Percentiles rank a stretch among this genome's conserved stretches.
These are phyloP conservation scores for Leptura quadrifasciata DNA, from an alignment of 2,888 invertebrate genomes.

Conservation along the genomic window DNA sequence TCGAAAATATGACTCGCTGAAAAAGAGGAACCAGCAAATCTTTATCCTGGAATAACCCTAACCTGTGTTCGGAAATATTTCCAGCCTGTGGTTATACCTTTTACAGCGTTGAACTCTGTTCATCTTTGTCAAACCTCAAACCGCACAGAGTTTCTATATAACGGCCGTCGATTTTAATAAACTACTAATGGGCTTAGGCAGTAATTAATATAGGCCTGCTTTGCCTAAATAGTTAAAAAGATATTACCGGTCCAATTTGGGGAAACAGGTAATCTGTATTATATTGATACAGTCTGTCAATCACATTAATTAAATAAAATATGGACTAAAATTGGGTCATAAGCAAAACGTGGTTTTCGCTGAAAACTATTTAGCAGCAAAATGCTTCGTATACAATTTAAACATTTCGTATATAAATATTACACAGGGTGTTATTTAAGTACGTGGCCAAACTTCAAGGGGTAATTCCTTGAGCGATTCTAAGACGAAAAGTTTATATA, in stretches of 20 bases:
- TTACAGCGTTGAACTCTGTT: slow-evolving; percentile 9
- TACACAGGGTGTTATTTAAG: no score
- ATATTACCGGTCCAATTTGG: slow-evolving; percentile 30
- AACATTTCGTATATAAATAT: no score
- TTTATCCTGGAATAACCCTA: background rate
- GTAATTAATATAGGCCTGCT: slow-evolving; percentile 39
- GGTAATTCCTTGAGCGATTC: no score
- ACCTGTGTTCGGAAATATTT: background rate
- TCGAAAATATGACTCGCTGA: no score
- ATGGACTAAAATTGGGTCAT: slow-evolving; percentile 9
- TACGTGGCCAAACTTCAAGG: no score
- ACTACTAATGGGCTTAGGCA: slow-evolving; percentile 37
- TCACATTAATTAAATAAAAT: slow-evolving; percentile 9
- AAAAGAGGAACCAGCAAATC: no score
- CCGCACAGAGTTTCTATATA: slow-evolving; percentile 25
- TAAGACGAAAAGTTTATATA: no score
- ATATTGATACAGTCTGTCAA: slow-evolving; percentile 18
- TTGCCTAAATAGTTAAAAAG: slow-evolving; percentile 33
- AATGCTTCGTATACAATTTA: background rate
- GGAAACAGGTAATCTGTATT: slow-evolving; percentile 24
- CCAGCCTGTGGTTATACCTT: background rate
- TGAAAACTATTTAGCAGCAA: background rate
- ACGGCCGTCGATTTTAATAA: slow-evolving; percentile 44
- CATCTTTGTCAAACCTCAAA: slow-evolving; percentile 38
- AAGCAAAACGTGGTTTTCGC: background rate